Evolutionary conservation across 2,888 invertebrate genomes (phyloP).

Genomic region (Zeuzera pyrina): DNA sequence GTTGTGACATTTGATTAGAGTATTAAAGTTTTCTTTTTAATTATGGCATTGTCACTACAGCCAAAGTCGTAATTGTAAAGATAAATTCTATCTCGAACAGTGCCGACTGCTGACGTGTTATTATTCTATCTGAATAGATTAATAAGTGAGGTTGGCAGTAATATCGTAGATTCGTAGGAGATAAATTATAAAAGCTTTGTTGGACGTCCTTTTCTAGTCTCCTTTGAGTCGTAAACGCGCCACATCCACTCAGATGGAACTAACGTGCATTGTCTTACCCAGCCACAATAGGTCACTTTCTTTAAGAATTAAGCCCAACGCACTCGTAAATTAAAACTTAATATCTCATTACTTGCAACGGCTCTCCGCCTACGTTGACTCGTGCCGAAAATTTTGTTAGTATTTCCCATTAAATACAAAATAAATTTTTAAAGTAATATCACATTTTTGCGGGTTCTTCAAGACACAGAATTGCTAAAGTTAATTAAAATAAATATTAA

Average conservation of each 20-base stretch:
- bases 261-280: constrained; percentile 66
- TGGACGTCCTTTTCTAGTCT: constrained; percentile 24
- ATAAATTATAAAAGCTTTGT: constrained; percentile 65
- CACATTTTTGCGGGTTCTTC: too few species aligned
- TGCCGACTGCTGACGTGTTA: too few species aligned
- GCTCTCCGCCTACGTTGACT: constrained; percentile 38
- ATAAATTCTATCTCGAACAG: too few species aligned
- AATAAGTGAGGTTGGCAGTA: constrained; percentile 23
- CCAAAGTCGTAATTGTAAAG: too few species aligned
- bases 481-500: too few species aligned
- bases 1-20: too few species aligned
- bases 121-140: too few species aligned
- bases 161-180: constrained; percentile 43
- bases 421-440: too few species aligned
- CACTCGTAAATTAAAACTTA: constrained; percentile 65
- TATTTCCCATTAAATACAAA: too few species aligned
- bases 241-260: constrained; percentile 53
- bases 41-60: too few species aligned
- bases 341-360: constrained; percentile 70
- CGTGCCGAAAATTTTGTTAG: constrained; percentile 44
- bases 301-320: constrained; percentile 58
- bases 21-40: too few species aligned
- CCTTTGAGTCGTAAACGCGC: constrained; percentile 22
- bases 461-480: too few species aligned
- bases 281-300: constrained; percentile 66